phyloP scores from a whole-genome alignment of 2,797 vertebrate species.

The Oreonectes daqikongensis region DNA sequence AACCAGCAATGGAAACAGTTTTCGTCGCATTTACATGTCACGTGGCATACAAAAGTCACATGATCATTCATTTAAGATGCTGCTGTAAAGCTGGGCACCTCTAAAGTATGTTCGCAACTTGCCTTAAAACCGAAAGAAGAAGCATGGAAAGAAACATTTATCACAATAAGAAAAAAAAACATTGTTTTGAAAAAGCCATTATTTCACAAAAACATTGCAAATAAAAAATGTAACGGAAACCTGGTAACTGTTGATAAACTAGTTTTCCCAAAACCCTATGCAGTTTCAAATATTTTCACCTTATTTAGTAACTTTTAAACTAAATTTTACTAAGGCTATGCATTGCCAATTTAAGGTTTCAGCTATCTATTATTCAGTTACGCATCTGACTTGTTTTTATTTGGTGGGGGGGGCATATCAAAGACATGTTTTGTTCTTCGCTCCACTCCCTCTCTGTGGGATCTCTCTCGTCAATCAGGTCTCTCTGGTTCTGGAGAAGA shows the following conservation, averaged over 20 bases:
- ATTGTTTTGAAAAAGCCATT: too few species aligned
- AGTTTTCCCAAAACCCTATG: neutral
- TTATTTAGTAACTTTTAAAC: slow-evolving; percentile 5
- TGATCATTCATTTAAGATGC: too few species aligned
- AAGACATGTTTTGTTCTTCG: slow-evolving; percentile 27
- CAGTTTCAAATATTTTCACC: neutral
- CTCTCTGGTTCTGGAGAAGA: slow-evolving; percentile 46
- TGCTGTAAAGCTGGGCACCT: too few species aligned
- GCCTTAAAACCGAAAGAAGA: too few species aligned
- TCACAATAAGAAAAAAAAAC: too few species aligned
- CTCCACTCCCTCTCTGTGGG: slow-evolving; percentile 22
- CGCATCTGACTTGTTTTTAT: neutral
- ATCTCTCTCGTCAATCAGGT: slow-evolving; percentile 48
- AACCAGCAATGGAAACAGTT: too few species aligned
- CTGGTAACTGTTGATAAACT: neutral
- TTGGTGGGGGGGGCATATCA: neutral
- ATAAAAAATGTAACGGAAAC: too few species aligned
- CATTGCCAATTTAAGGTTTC: slow-evolving; percentile 12
- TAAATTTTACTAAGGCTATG: neutral
- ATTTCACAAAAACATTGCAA: too few species aligned
- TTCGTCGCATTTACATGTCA: too few species aligned
- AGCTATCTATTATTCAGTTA: slow-evolving; percentile 14
- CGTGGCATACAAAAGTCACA: too few species aligned
- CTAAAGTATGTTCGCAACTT: too few species aligned
- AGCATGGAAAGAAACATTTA: too few species aligned